These are phyloP conservation scores for Rotaria sp. DNA, from an alignment of 2,888 invertebrate species.

Conservation along the genomic window DNA sequence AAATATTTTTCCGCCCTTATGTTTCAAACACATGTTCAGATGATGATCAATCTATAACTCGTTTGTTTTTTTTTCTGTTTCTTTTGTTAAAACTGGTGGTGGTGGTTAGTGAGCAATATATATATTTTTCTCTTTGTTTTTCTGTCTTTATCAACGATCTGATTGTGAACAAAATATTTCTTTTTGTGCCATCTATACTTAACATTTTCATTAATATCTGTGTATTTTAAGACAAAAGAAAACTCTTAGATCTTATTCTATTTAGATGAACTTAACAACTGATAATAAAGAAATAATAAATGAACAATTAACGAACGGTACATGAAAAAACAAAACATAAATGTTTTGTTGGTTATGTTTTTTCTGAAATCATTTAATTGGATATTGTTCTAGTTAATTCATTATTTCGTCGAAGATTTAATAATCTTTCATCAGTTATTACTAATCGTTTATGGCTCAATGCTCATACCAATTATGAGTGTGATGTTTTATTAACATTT, in stretches of 20 bases:
- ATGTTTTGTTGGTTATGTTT: no score
- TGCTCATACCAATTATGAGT: conserved; percentile 70
- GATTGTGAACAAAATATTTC: not conserved
- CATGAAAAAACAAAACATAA: not conserved
- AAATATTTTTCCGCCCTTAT: not conserved
- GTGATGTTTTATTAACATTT: conserved; percentile 84
- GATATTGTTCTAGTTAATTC: conserved; percentile 1
- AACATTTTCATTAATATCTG: not conserved
- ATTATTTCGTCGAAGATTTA: conserved; percentile 33
- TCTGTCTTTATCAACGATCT: not conserved
- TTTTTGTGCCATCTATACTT: not conserved
- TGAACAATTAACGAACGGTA: not conserved
- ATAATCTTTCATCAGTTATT: conserved; percentile 41
- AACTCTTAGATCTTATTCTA: not conserved
- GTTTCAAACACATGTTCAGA: not conserved
- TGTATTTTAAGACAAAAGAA: not conserved
- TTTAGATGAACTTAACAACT: not conserved
- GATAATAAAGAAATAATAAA: not conserved
- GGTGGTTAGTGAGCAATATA: not conserved
- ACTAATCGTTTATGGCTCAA: conserved; percentile 49
- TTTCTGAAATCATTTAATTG: no score
- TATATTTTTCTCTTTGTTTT: not conserved
- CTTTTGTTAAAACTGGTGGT: not conserved
- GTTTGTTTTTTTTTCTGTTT: not conserved
- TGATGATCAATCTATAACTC: not conserved